Base-by-base conservation (phyloP, 1,140 invertebrate genomes). In the Aphelenchoides besseyi region DNA sequence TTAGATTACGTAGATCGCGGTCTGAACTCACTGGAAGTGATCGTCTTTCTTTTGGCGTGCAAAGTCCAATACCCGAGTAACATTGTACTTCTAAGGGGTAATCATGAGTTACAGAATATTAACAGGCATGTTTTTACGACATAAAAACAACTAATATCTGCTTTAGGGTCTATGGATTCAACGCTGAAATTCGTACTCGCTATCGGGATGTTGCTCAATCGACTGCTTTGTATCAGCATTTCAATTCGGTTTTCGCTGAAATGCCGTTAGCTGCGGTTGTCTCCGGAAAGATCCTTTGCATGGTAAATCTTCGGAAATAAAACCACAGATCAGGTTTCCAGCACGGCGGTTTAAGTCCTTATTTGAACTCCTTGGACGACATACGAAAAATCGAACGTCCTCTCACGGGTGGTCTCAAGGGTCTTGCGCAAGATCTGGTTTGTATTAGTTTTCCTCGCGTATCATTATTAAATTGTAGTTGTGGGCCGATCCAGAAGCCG, bases 21-120 rank as follows among this genome's bases (percentile, higher is more conserved):
- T 66, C 98, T 97, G 87, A 98, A 97, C 87, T 97, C 94, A 83
- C 95, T 98, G 12, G 96, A 98, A 89, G 98, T 96, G 75, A 98
- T 99, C 88, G 88, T 98, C 78, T 88, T 99, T 70, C 88, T 99
- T 73, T 87, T 99, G 85, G 96, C 96, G 66, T 88, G 98, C 72
- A 98, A 99, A 89, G 95, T 96, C 88, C 89, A 96, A 76, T 99
- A 98, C 88, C 97, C 97, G 78, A 96, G 99, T 87, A 90, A 96
- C 85, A 98, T 99, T 62, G 98, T 95, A 75, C 87, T 99, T 77
- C 95, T 97, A 76, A 89, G 94, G 82, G 94, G 94, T 26, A 97
- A 97, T 85, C 94, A 97, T 82, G 94, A 97, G 87, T 95, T 92
- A 55, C 88, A 96, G 81, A 96, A 99, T 88, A 99, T 98, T 66